These are phyloP conservation scores for Pandion haliaetus DNA, from an alignment of 2,113 vertebrate species.

Conservation along the genomic window DNA sequence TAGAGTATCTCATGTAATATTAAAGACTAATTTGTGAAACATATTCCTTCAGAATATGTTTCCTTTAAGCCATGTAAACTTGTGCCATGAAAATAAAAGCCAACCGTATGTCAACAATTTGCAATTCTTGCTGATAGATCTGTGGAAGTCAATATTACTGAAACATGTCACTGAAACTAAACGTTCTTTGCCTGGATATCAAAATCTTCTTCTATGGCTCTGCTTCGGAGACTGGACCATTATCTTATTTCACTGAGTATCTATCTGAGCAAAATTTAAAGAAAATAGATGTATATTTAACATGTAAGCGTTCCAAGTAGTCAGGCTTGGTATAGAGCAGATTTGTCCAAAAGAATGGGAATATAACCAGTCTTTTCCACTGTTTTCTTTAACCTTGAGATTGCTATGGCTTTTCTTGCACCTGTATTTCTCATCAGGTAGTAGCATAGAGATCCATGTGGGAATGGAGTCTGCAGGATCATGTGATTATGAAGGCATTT, in stretches of 20 bases:
- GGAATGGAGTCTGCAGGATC: background rate
- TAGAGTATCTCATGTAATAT: background rate
- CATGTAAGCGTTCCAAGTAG: background rate
- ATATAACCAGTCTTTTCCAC: background rate
- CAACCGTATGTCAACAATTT: background rate
- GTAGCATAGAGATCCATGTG: background rate
- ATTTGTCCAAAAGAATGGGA: background rate
- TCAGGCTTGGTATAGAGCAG: background rate
- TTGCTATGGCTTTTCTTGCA: background rate
- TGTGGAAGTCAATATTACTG: background rate
- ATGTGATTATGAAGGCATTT: background rate
- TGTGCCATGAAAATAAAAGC: conserved; percentile 9
- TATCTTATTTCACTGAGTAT: background rate
- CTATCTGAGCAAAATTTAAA: background rate
- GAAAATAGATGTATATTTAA: background rate
- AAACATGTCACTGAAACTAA: background rate
- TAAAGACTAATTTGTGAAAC: background rate
- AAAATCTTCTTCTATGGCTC: background rate
- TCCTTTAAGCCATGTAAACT: background rate
- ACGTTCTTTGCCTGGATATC: background rate
- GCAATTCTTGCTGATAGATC: background rate
- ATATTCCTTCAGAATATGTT: background rate
- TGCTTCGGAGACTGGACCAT: background rate
- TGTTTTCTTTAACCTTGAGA: background rate
- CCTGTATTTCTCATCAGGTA: background rate